Evolutionary conservation across 1,140 invertebrate genomes (phyloP).

Genomic region (Diprion similis): DNA sequence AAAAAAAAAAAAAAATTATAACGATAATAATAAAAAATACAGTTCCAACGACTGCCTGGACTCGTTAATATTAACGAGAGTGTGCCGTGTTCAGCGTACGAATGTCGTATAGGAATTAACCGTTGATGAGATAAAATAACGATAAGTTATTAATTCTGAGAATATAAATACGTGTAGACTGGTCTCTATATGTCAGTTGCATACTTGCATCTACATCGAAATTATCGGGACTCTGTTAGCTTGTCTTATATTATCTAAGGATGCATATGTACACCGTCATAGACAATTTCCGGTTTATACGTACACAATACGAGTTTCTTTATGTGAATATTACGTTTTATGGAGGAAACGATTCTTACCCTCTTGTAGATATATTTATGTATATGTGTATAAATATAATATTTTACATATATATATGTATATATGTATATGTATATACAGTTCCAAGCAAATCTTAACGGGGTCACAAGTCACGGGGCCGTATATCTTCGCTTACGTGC

Average conservation of each 20-base stretch:
- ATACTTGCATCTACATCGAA: no score
- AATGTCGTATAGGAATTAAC: conserved; percentile 26
- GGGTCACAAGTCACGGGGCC: conserved; percentile 52
- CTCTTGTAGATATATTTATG: no score
- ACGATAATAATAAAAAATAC: no score
- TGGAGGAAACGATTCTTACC: background rate
- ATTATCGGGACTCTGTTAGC: no score
- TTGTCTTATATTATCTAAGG: no score
- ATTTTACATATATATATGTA: background rate
- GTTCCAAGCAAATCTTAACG: conserved; percentile 44
- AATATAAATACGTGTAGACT: background rate
- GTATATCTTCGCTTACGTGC: conserved; percentile 43
- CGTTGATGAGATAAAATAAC: conserved; percentile 45
- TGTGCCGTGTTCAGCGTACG: background rate
- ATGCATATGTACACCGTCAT: background rate
- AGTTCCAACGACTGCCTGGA: background rate
- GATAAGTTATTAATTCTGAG: conserved; percentile 16
- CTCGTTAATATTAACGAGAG: conserved; percentile 45
- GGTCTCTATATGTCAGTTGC: no score
- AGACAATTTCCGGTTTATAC: background rate
- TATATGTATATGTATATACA: conserved; percentile 4
- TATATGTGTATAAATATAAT: background rate
- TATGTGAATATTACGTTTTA: background rate
- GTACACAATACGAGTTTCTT: no score
- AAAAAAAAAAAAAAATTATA: no score